phyloP scores from a whole-genome alignment of 2,888 invertebrate species.

The Drosophila quasianomalipes region DNA sequence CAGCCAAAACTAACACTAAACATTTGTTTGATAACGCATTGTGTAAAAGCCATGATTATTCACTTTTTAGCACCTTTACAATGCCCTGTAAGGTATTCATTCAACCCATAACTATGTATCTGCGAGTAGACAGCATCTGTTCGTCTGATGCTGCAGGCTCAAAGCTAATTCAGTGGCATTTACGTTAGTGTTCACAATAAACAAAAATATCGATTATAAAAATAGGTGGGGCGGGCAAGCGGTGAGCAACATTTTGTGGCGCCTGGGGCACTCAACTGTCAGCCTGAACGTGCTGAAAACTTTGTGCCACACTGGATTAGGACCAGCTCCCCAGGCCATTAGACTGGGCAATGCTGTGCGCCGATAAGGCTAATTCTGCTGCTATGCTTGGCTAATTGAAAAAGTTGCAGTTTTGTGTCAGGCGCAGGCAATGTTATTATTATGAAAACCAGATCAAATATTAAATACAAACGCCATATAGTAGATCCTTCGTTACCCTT shows the following conservation, averaged over 20 bases:
- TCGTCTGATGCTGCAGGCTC: not conserved
- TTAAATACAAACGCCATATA: not conserved
- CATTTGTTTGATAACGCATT: not conserved
- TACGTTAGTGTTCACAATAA: constrained; percentile 63
- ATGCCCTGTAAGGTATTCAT: too few species aligned
- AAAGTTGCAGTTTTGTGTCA: constrained; percentile 64
- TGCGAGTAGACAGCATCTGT: constrained; percentile 5
- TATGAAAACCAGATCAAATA: constrained; percentile 1
- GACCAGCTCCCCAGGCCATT: constrained; percentile 55
- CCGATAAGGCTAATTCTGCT: constrained; percentile 60
- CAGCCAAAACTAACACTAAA: not conserved
- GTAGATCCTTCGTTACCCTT: not conserved
- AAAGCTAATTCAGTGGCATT: constrained; percentile 18
- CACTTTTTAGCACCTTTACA: not conserved
- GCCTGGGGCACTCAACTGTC: constrained; percentile 66
- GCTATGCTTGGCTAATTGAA: constrained; percentile 63
- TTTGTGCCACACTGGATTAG: constrained; percentile 49
- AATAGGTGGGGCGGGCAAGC: constrained; percentile 21
- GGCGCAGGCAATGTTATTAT: constrained; percentile 35
- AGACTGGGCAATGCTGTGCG: constrained; percentile 27
- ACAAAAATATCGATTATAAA: constrained; percentile 72
- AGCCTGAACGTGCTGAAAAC: constrained; percentile 64
- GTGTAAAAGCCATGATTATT: not conserved
- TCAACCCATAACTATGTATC: not conserved
- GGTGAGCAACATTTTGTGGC: constrained; percentile 24